These are phyloP conservation scores for Apotomis betuletana DNA, from an alignment of 2,888 invertebrate species.

Conservation along the genomic window DNA sequence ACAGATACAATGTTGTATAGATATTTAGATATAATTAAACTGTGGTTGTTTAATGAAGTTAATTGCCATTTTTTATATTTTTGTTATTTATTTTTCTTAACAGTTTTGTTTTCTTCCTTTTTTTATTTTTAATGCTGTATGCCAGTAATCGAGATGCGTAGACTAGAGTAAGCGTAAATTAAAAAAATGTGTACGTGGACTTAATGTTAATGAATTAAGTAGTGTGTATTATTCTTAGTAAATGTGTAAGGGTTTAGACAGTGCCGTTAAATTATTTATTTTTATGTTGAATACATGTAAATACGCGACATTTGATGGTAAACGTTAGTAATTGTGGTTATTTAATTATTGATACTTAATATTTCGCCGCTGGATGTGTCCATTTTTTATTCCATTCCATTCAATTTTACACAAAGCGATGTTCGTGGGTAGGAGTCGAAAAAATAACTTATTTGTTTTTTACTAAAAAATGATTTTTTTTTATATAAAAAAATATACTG, in stretches of 20 bases:
- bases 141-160: slow-evolving; percentile 76
- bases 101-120: slow-evolving; percentile 63
- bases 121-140: slow-evolving; percentile 64
- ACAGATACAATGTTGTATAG: slow-evolving; percentile 65
- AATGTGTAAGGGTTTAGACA: slow-evolving; percentile 76
- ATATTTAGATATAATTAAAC: slow-evolving; percentile 50
- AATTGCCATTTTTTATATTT: slow-evolving; percentile 71
- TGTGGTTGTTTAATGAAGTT: slow-evolving; percentile 53
- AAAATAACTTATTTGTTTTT: background rate
- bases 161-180: slow-evolving; percentile 58
- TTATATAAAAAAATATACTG: too few relatives aligned
- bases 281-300: slow-evolving; percentile 82
- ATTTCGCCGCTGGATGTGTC: slow-evolving; percentile 45
- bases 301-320: slow-evolving; percentile 77
- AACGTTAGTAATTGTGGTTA: slow-evolving; percentile 76
- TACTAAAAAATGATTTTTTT: background rate
- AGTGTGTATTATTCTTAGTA: slow-evolving; percentile 74
- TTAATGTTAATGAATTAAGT: slow-evolving; percentile 67
- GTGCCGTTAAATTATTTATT: slow-evolving; percentile 82
- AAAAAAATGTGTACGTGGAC: slow-evolving; percentile 70
- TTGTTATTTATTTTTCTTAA: slow-evolving; percentile 81
- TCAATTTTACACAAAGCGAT: slow-evolving; percentile 21
- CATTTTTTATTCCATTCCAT: slow-evolving; percentile 52
- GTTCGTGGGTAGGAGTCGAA: background rate
- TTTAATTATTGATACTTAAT: slow-evolving; percentile 66